These are phyloP conservation scores for Sphaerophoria rueppellii DNA, from an alignment of 2,888 invertebrate genomes.

Conservation along the genomic window DNA sequence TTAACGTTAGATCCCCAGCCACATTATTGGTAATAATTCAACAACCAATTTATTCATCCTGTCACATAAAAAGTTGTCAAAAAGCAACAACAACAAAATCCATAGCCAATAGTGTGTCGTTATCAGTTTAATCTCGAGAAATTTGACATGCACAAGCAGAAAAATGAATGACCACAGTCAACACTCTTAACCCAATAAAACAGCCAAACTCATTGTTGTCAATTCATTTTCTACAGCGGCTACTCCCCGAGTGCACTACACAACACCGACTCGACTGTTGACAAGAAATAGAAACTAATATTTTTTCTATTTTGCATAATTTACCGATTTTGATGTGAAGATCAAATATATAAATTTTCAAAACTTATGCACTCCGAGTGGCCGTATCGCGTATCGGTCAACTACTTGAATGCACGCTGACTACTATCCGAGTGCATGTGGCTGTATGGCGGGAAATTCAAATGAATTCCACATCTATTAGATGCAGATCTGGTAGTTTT, in stretches of 20 bases:
- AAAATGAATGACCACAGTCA: constrained; percentile 1
- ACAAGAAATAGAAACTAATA: constrained; percentile 23
- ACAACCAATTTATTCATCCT: constrained; percentile 44
- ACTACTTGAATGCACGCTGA: not conserved
- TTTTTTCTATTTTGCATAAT: constrained; percentile 51
- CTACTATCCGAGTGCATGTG: not conserved
- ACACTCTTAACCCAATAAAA: constrained; percentile 15
- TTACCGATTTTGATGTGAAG: constrained; percentile 41
- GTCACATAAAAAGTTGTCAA: constrained; percentile 26
- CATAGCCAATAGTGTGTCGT: not conserved
- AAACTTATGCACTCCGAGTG: constrained; percentile 26
- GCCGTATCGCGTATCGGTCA: constrained; percentile 32
- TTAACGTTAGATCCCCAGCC: constrained; percentile 30
- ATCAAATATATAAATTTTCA: constrained; percentile 37
- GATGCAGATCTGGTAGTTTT: constrained; percentile 31
- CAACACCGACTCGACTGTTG: not conserved
- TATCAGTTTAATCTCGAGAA: constrained; percentile 33
- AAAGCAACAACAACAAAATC: not conserved
- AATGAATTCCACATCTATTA: constrained; percentile 40
- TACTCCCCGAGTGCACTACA: not conserved
- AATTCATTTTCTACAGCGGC: constrained; percentile 2
- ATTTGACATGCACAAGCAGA: constrained; percentile 26
- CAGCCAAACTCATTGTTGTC: constrained; percentile 21
- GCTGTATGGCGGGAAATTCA: constrained; percentile 32
- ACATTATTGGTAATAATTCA: constrained; percentile 38